phyloP scores from a whole-genome alignment of 2,797 vertebrate genomes.

The Remorina albescens region DNA sequence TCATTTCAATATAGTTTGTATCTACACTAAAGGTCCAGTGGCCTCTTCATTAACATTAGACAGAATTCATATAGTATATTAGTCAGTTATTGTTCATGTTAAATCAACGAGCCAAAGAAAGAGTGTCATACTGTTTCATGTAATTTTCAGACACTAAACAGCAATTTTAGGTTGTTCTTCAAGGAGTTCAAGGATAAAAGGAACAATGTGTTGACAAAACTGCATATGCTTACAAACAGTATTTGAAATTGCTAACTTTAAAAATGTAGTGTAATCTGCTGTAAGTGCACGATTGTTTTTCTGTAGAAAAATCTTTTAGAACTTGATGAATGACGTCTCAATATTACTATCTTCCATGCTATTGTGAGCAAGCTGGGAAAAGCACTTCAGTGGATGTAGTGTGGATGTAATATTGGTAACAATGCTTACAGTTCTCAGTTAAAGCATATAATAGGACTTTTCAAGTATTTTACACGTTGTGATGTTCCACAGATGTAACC shows the following conservation, averaged over 20 bases:
- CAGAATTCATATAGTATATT: neutral
- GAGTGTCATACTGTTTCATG: neutral
- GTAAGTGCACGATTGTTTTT: neutral
- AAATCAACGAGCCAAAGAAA: neutral
- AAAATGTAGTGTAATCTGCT: neutral
- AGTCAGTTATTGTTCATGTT: no score
- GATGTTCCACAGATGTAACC: no score
- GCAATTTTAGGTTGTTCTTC: neutral
- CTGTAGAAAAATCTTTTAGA: neutral
- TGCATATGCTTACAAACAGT: neutral
- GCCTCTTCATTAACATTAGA: neutral
- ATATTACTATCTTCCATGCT: neutral
- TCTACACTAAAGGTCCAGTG: neutral
- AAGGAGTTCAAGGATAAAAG: neutral
- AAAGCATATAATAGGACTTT: neutral
- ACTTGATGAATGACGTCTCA: neutral
- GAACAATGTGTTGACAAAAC: neutral
- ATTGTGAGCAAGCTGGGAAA: neutral
- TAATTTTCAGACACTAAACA: neutral
- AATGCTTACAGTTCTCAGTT: neutral
- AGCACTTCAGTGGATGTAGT: neutral
- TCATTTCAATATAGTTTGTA: neutral
- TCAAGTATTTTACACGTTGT: no score
- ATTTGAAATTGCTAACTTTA: constrained; percentile 4
- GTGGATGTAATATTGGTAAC: constrained; percentile 8